These are phyloP conservation scores for Delia radicum DNA, from an alignment of 1,140 invertebrate genomes.

Conservation along the genomic window DNA sequence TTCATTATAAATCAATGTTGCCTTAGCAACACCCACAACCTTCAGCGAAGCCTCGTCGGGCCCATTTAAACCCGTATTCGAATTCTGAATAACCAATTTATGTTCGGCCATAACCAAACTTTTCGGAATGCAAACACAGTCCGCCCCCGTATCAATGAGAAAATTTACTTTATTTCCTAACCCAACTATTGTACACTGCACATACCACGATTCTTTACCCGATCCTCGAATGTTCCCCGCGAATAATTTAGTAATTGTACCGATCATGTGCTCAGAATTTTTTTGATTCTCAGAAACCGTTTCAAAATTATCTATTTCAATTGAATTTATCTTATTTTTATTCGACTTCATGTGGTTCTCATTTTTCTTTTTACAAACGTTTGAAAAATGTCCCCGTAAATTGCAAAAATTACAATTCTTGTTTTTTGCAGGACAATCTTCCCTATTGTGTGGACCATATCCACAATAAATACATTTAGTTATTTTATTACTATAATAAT, in stretches of 20 bases:
- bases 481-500: slow-evolving; percentile 32
- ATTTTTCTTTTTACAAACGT: too few species aligned
- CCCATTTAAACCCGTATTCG: too few species aligned
- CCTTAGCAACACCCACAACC: too few species aligned
- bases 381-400: too few species aligned
- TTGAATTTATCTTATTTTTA: slow-evolving; percentile 2
- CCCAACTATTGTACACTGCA: too few species aligned
- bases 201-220: neutral
- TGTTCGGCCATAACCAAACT: too few species aligned
- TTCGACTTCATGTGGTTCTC: neutral
- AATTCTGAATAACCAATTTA: too few species aligned
- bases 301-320: neutral
- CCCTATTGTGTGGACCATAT: neutral
- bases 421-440: slow-evolving; percentile 6
- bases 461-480: slow-evolving; percentile 31
- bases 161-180: too few species aligned
- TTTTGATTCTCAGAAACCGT: neutral
- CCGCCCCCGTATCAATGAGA: too few species aligned
- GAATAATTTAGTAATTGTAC: neutral
- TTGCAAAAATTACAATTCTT: neutral
- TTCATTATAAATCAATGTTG: too few species aligned
- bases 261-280: neutral
- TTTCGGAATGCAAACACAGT: too few species aligned
- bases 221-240: neutral
- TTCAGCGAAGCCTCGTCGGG: too few species aligned